Evolutionary conservation across 1,140 invertebrate species (phyloP), one percentile per base, ranked within the genome.

Genomic region (Nilaparvata lugens): DNA sequence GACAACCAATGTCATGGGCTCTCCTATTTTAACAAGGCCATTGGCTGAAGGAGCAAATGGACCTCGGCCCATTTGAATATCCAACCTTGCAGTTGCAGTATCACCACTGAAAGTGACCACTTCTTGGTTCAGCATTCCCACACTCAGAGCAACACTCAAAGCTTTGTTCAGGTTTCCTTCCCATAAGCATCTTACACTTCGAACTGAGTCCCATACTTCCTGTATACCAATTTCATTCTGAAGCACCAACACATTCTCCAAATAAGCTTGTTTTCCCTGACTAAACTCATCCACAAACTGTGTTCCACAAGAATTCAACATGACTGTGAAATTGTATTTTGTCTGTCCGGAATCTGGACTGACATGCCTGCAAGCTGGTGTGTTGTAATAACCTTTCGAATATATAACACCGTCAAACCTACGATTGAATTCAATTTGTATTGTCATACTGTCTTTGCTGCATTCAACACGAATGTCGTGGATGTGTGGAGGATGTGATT

Each of bases 41-140:
- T 83, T 83, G 0, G 87, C 88, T 35, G 84, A 76, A 14, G 80
- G 79, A 0, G 87, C 86, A 69, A 89, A 89, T 1, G 89, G 89
- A 61, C 89, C 89, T 70, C 81, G 79, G 5, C 89, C 89, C 31
- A 83, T 74, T 74, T 77, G 86, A 52, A 93, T 87, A 64, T 92
- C 89, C 42, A 93, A 74, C 66, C 82, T 82, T 2, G 88, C 89
- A 65, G 85, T 84, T 0, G 88, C 88, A 3, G 88, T 89, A 64
- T 92, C 88, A 4, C 88, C 89, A 64, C 84, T 87, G 72, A 91
- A 92, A 23, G 87, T 88, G 18, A 91, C 85, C 14, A 86, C 84
- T 66, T 91, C 83, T 69, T 88, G 85, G 61, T 85, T 87, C 54
- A 91, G 70, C 84, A 89, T 89, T 23, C 87, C 88, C 1, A 93